Base-by-base conservation (phyloP, 2,113 vertebrate genomes). In the Neomonachus schauinslandi region DNA sequence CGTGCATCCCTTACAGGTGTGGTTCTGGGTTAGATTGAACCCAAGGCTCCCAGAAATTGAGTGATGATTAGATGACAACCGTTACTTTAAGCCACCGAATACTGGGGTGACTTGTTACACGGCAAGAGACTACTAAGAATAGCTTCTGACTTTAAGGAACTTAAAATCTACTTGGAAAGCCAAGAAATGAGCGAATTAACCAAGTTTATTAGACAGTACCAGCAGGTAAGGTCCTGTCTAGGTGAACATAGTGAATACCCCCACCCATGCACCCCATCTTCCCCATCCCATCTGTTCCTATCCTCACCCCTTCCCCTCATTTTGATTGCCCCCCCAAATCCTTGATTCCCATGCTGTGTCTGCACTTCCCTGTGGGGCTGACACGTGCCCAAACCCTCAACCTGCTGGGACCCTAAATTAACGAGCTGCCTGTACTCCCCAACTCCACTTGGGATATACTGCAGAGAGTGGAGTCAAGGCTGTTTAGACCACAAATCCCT, bases 401-500 rank as follows among this genome's bases (percentile, higher is more conserved):
- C 65, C 67, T 31, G 59, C 39, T 16, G 69, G n/a, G 26, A 2
- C 55, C 72, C 89, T 89, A 69, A 85, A 72, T 76, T 46, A 88
- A 87, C 42, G 42, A 80, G 74, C 53, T 92, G 69, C 82, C 92
- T 63, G 51, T 19, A 71, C 74, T 84, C 55, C 80, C 55, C 14
- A 31, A 4, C 21, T 89, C 92, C 67, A 11, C 19, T 51, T 22
- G 76, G 80, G 31, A 90, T 69, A 51, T 55, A 91, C 16, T 61
- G 33, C n/a, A 31, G 53, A 84, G 69, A 69, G n/a, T 36, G 3
- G 72, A 91, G 63, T 90, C 87, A 81, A 96, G 90, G 95, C 59
- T 95, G 69, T 95, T 96, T 94, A 87, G 87, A 88, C 24, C 71
- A 95, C 92, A 97, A 24, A 96, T 94, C 36, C 94, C 67, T 65